A percentile compares a stretch with the other conserved stretches of the same genome.
phyloP scores from a whole-genome alignment of 2,113 vertebrate genomes.

The Maccullochella peelii region DNA sequence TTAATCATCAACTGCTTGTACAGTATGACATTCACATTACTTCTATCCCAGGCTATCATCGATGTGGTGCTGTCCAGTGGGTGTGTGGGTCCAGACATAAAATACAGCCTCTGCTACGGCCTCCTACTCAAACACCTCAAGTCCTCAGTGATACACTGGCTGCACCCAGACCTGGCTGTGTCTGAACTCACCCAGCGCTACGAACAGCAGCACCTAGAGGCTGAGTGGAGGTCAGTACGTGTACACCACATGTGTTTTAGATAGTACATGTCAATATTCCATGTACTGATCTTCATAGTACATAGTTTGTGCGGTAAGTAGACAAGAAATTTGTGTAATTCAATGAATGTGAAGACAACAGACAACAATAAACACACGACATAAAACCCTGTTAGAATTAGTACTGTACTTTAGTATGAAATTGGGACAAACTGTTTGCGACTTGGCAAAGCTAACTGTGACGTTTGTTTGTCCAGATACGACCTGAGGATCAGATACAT shows the following conservation, averaged over 20 bases:
- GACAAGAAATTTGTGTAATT: too few relatives aligned
- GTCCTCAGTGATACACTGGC: constrained; percentile 92
- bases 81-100: constrained; percentile 91
- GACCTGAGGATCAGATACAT: constrained; percentile 94
- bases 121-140: constrained; percentile 95
- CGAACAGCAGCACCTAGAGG: constrained; percentile 91
- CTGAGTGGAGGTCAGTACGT: constrained; percentile 92
- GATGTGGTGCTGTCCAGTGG: constrained; percentile 90
- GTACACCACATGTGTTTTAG: neutral
- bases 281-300: too few relatives aligned
- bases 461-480: constrained; percentile 84
- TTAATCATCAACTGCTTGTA: neutral
- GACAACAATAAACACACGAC: too few relatives aligned
- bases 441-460: neutral
- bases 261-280: neutral
- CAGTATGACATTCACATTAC: neutral
- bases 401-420: neutral
- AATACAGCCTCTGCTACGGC: constrained; percentile 87
- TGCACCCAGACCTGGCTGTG: constrained; percentile 90
- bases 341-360: too few relatives aligned
- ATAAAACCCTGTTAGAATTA: neutral
- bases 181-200: constrained; percentile 91
- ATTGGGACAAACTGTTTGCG: neutral
- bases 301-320: too few relatives aligned
- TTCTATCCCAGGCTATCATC: constrained; percentile 85